Conservation (phyloP, 2,113 vertebrate genomes). For the Todiramphus chloris region DNA sequence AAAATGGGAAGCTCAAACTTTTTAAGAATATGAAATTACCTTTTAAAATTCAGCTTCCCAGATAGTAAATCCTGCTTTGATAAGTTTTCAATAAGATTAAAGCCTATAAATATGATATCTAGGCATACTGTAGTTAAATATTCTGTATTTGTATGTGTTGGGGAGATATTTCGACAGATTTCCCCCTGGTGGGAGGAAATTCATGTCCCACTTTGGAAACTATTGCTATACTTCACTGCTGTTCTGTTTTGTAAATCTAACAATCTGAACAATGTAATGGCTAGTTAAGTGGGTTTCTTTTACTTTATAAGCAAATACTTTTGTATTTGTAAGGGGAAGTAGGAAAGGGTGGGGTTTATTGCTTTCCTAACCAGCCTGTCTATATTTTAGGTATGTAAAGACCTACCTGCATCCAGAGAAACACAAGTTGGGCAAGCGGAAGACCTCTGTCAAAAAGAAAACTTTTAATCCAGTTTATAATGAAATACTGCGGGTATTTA, state of each 20-base stretch:
- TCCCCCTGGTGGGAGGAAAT: neutral
- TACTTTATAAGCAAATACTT: neutral
- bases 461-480: constrained; percentile 90
- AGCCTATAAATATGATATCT: neutral
- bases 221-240: neutral
- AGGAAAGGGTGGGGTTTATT: neutral
- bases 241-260: neutral
- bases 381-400: constrained; percentile 88
- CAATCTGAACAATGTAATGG: neutral
- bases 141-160: neutral
- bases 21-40: neutral
- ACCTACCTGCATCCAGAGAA: constrained; percentile 92
- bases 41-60: neutral
- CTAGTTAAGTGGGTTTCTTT: neutral
- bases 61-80: neutral
- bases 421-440: constrained; percentile 90
- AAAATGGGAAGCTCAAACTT: neutral
- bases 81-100: neutral
- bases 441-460: constrained; percentile 92
- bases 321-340: neutral
- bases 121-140: neutral
- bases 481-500: constrained; percentile 87
- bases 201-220: neutral
- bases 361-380: constrained; percentile 1
- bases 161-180: neutral